phyloP scores from a whole-genome alignment of 2,797 vertebrate genomes.

The Acanthurus lineatus region DNA sequence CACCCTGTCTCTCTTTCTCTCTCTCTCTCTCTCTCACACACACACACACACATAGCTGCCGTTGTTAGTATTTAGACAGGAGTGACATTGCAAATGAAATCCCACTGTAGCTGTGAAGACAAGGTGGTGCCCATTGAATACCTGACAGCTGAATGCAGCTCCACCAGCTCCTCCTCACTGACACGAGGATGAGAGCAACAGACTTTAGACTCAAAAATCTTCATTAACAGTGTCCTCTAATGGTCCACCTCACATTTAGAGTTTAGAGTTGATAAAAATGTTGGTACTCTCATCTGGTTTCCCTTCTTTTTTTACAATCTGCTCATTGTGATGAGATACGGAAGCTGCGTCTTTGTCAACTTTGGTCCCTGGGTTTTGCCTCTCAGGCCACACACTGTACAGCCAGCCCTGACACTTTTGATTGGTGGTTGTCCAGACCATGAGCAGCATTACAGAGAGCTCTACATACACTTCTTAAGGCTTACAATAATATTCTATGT shows the following conservation, averaged over 20 bases:
- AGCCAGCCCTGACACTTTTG: background rate
- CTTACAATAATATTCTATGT: no score
- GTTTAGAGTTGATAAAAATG: constrained; percentile 21
- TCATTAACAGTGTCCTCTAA: constrained; percentile 23
- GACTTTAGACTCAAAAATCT: constrained; percentile 29
- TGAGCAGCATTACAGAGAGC: background rate
- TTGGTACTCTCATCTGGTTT: background rate
- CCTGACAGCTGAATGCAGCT: constrained; percentile 65
- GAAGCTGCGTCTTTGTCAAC: background rate
- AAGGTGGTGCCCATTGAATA: constrained; percentile 59
- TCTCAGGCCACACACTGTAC: constrained; percentile 11
- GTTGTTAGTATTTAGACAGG: constrained; percentile 55
- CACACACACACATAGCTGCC: constrained; percentile 36
- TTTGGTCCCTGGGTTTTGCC: constrained; percentile 16
- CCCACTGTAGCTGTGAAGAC: constrained; percentile 56
- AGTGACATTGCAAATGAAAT: constrained; percentile 65
- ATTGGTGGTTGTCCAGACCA: background rate
- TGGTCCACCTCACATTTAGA: constrained; percentile 17
- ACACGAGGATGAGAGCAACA: constrained; percentile 1
- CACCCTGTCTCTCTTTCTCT: constrained; percentile 13
- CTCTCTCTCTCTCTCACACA: constrained; percentile 22
- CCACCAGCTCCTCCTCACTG: constrained; percentile 22
- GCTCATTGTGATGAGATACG: background rate
- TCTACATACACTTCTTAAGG: background rate
- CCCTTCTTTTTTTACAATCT: constrained; percentile 15